phyloP scores from a whole-genome alignment of 2,797 vertebrate genomes.

The Myotis pilosus region DNA sequence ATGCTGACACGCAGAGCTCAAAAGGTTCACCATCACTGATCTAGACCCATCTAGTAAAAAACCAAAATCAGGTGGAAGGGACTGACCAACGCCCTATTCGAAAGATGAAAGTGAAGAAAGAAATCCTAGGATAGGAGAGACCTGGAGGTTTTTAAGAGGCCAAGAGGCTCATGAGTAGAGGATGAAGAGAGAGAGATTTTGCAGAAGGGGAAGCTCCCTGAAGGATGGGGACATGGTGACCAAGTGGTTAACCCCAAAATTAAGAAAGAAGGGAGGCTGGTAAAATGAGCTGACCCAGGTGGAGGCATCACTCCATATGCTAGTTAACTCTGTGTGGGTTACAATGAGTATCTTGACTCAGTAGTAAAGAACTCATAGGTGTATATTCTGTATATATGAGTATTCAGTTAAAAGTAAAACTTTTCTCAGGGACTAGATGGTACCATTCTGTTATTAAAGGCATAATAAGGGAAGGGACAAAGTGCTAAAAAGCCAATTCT shows the following conservation, averaged over 20 bases:
- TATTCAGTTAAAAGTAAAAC: slow-evolving; percentile 29
- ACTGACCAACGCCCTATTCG: background rate
- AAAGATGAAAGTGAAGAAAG: slow-evolving; percentile 36
- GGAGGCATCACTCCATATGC: background rate
- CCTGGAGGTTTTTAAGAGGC: background rate
- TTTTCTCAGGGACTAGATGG: slow-evolving; percentile 15
- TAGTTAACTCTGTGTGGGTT: background rate
- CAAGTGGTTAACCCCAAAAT: background rate
- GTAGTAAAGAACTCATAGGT: background rate
- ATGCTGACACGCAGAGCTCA: too few species aligned
- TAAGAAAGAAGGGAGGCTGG: background rate
- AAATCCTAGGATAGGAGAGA: background rate
- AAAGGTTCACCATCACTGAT: too few species aligned
- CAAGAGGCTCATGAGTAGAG: background rate
- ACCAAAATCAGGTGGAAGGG: background rate
- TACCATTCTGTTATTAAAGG: slow-evolving; percentile 11
- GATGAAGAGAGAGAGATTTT: background rate
- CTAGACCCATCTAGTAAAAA: background rate
- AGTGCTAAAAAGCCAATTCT: background rate
- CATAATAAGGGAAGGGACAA: background rate
- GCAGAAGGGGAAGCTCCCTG: background rate
- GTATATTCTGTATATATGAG: background rate
- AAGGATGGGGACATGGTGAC: background rate
- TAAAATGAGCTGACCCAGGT: background rate
- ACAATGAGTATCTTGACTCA: background rate